Evolutionary conservation across 2,113 vertebrate genomes (phyloP), one percentile per base, ranked within the genome.

Genomic region (Astatoreochromis straeleni): DNA sequence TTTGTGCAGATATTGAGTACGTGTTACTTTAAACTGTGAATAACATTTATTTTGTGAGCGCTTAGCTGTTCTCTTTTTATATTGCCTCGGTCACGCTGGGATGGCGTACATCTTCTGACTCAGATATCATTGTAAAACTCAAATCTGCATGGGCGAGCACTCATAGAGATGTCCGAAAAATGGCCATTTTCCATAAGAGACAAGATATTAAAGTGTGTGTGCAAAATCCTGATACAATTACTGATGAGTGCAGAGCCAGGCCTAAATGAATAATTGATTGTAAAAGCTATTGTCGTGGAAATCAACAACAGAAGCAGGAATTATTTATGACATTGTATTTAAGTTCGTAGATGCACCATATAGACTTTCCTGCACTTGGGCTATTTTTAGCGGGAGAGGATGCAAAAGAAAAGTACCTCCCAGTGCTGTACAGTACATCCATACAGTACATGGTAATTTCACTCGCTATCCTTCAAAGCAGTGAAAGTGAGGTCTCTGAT

Each of bases 401-500:
- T 58, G 35, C 12, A 51, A 85, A 85, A 83, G n/a, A 57, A 78
- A 93, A 92, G 89, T 81, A 87, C 65, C 42, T 90, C 35, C 35
- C 35, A 24, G 88, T 87, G 92, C 70, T 83, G 82, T 86, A 82
- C 70, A 85, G 87, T 92, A 92, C 73, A 51, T 31, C 70, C 70
- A 33, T 78, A 78, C 82, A 84, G 85, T 90, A 94, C 92, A 95
- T 89, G 90, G 92, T 93, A 93, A 95, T 95, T 94, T 95, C 88
- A 93, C 93, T 94, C 83, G 10, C 92, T 75, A 85, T 91, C 88
- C 89, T 89, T 93, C 92, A 91, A 92, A 94, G 85, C 89, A 85
- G 87, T 84, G 88, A 96, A 91, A 94, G 87, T 87, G 90, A 93
- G 81, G 85, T 33, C 83, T 93, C 40, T 96, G 93, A 96, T 95